Percentiles rank a stretch among this genome's conserved stretches.
Evolutionary conservation across 2,797 vertebrate species (phyloP).

Genomic region (Phoeniculus purpureus): DNA sequence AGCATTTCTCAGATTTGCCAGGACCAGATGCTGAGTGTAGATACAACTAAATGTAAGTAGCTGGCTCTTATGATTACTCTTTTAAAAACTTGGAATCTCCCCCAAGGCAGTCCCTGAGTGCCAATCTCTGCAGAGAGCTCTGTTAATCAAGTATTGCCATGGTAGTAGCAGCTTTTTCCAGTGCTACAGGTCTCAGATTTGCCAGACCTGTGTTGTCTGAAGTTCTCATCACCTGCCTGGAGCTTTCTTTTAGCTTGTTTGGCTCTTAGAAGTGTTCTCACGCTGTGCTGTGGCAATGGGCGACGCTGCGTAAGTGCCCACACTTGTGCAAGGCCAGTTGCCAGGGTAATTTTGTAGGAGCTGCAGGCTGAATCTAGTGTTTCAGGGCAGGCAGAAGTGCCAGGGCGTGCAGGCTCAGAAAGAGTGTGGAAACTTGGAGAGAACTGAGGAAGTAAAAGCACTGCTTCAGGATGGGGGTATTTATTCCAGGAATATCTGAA

Average conservation of each 20-base stretch:
- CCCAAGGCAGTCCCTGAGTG: accelerated
- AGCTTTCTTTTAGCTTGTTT: not conserved
- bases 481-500: not conserved
- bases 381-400: not conserved
- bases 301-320: accelerated
- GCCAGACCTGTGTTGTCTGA: not conserved
- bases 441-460: not conserved
- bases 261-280: accelerated
- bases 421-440: accelerated
- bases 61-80: not conserved
- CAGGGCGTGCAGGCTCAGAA: not conserved
- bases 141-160: no score
- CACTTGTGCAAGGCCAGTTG: not conserved
- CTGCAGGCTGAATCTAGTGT: not conserved
- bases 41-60: no score
- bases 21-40: no score
- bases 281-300: not conserved
- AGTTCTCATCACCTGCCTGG: not conserved
- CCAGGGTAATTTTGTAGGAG: accelerated
- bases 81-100: not conserved
- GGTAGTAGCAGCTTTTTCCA: no score
- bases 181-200: not conserved
- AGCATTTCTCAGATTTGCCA: no score
- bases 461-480: not conserved
- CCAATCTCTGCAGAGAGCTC: no score